A percentile compares a stretch with the other conserved stretches of the same genome.
These are phyloP conservation scores for Pterocles burchelli DNA, from an alignment of 2,113 vertebrate genomes.

Conservation along the genomic window DNA sequence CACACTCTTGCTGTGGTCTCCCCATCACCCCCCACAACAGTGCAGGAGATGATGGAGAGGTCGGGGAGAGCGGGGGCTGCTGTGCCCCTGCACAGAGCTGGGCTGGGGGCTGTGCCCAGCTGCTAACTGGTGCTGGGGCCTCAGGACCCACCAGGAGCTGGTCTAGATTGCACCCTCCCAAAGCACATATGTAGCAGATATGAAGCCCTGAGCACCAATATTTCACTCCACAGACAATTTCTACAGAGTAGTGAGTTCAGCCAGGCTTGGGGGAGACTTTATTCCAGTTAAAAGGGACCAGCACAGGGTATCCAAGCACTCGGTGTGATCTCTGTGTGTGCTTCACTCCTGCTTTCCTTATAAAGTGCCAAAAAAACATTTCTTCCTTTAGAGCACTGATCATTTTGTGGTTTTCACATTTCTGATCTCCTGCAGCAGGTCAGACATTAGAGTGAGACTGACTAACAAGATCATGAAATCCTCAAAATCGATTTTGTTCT, in stretches of 20 bases:
- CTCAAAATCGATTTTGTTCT: slow-evolving; percentile 77
- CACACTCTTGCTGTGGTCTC: background rate
- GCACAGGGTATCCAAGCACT: background rate
- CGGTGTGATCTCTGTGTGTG: background rate
- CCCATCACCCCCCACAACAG: background rate
- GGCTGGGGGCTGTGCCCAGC: background rate
- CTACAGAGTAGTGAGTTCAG: background rate
- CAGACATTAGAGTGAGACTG: slow-evolving; percentile 76
- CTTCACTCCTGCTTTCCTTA: background rate
- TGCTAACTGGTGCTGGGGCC: background rate
- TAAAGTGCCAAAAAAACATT: background rate
- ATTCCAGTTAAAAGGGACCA: slow-evolving; percentile 1
- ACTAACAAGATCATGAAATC: slow-evolving; percentile 80
- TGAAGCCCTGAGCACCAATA: background rate
- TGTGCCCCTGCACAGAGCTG: background rate
- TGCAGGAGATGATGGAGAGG: fast-evolving
- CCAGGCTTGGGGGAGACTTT: background rate
- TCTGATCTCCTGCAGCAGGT: slow-evolving; percentile 74
- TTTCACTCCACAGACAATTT: background rate
- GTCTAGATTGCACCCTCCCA: too few species aligned
- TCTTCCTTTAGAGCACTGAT: background rate
- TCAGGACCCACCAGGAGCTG: fast-evolving
- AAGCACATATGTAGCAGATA: fast-evolving
- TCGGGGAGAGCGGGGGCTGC: background rate
- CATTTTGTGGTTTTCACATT: slow-evolving; percentile 60